Base-by-base conservation (phyloP, 2,888 invertebrate genomes). In the Apodemia zela region DNA sequence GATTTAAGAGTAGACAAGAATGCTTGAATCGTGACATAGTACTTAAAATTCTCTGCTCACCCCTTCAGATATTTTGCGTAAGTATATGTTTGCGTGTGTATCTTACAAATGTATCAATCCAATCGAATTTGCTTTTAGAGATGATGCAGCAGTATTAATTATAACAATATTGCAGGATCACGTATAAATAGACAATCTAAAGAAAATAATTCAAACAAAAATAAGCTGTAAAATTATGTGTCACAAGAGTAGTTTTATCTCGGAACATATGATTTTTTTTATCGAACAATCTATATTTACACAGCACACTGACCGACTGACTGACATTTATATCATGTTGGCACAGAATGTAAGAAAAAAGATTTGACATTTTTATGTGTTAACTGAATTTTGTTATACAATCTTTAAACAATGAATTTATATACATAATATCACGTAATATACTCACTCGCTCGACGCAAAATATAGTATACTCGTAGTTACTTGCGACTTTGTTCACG, bases 241-340 rank as follows among this genome's bases (percentile, higher is more conserved):
- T 15, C 54, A 6, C 29, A 15, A 57, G 54, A 57, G 54, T n/a
- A 29, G 29, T 57, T 29, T 54, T 29, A 57, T 13, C 65, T 51
- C 63, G 57, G 65, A 65, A 65, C 63, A 65, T 61, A n/a, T 57
- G 29, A 29, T 54, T 57, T 61, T n/a, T 64, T 67, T 64, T 67
- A 64, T 67, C 64, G 33, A 35, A 61, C 54, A 29, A 64, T 69
- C 69, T 69, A 69, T 68, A 69, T 68, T 68, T 69, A 68, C 67
- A 67, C 45, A 58, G 66, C 72, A 67, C 70, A 72, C 67, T 72
- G 72, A 72, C 73, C 73, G 71, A 71, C 68, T 71, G 68, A 69
- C 67, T 71, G 70, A 68, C 70, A 66, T 69, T 69, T 64, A 65
- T 49, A 61, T 64, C 62, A 21, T 21, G 51, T 63, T 71, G 71